Percentiles rank a stretch among this genome's conserved stretches.
Evolutionary conservation across 2,797 vertebrate species (phyloP).

Genomic region (Cercopithecus neglectus): DNA sequence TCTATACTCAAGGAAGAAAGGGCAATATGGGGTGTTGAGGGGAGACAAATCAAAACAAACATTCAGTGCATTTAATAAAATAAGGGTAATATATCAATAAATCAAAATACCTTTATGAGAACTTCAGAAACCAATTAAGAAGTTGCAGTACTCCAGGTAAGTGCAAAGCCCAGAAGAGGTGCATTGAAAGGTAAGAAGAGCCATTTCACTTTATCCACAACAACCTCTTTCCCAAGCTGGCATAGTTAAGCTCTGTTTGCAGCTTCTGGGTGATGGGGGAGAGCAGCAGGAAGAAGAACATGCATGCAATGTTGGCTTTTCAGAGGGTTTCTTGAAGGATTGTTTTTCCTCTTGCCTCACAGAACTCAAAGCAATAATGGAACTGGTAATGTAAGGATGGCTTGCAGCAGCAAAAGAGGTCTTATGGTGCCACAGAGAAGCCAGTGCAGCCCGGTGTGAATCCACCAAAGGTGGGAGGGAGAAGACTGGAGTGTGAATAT

Average conservation of each 20-base stretch:
- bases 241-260: background rate
- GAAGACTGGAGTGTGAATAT: background rate
- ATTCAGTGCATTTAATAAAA: background rate
- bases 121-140: constrained; percentile 23
- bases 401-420: background rate
- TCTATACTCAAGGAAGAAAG: background rate
- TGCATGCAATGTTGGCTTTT: background rate
- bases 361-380: background rate
- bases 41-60: background rate
- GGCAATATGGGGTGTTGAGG: background rate
- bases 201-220: background rate
- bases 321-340: constrained; percentile 11
- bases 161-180: background rate
- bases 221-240: background rate
- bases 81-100: background rate
- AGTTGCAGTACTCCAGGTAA: background rate
- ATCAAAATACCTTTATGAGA: background rate
- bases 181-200: background rate
- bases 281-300: background rate
- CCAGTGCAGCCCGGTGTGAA: background rate
- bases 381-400: background rate
- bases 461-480: background rate
- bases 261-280: background rate
- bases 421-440: background rate
- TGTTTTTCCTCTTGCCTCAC: background rate